Conservation (phyloP, 1,140 invertebrate species). For the Teleopsis dalmanni region DNA sequence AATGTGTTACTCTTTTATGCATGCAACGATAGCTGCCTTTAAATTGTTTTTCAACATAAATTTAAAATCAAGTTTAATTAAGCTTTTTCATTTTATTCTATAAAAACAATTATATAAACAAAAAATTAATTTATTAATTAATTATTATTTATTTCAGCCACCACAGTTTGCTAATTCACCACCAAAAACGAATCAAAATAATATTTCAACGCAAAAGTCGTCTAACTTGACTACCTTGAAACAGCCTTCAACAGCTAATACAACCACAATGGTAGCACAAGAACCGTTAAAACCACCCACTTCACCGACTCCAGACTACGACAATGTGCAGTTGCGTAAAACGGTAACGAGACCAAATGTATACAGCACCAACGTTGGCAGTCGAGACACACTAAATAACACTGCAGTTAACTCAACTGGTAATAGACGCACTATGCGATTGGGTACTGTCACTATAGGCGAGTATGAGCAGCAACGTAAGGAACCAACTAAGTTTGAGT, state of each 20-base stretch:
- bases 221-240: no score
- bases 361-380: neutral
- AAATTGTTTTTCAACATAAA: neutral
- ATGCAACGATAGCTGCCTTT: neutral
- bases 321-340: slow-evolving; percentile 20
- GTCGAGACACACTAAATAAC: slow-evolving; percentile 20
- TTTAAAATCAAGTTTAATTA: neutral
- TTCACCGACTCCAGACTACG: slow-evolving; percentile 58
- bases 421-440: slow-evolving; percentile 43
- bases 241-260: slow-evolving; percentile 1
- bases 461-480: slow-evolving; percentile 55
- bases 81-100: no score
- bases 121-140: neutral
- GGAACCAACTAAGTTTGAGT: slow-evolving; percentile 60
- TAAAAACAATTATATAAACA: neutral
- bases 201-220: no score
- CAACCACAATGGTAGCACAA: neutral
- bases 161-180: slow-evolving; percentile 37
- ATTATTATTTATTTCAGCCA: slow-evolving; percentile 26
- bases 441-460: slow-evolving; percentile 59
- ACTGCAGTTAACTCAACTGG: slow-evolving; percentile 35
- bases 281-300: slow-evolving; percentile 34
- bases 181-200: neutral
- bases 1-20: no score
- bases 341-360: slow-evolving; percentile 9